Evolutionary conservation across 2,113 vertebrate genomes (phyloP).

Genomic region (Oenanthe oenanthe): DNA sequence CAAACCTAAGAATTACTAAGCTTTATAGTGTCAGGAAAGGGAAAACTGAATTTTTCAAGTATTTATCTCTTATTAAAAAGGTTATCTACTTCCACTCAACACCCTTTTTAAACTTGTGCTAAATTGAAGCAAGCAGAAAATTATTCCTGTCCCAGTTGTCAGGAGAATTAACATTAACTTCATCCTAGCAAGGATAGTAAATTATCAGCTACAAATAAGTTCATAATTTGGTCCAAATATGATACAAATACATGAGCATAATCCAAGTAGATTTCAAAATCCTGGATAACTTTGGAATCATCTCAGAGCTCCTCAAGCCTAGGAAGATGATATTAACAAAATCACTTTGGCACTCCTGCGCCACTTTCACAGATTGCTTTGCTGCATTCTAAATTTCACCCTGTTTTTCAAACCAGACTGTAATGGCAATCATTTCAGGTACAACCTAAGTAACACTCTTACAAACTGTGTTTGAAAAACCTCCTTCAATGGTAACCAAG

Average conservation of each 20-base stretch:
- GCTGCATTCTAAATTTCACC: background rate
- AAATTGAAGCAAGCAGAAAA: background rate
- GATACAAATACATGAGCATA: background rate
- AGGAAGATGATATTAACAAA: background rate
- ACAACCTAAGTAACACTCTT: background rate
- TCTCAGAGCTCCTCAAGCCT: background rate
- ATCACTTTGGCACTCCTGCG: background rate
- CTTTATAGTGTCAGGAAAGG: background rate
- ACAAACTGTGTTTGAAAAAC: background rate
- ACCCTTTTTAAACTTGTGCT: background rate
- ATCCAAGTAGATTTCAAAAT: background rate
- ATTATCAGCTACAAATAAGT: background rate
- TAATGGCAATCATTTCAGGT: background rate
- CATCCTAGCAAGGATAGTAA: background rate
- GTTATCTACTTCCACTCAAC: background rate
- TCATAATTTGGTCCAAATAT: background rate
- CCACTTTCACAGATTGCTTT: background rate
- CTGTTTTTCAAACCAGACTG: background rate
- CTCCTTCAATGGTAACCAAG: background rate
- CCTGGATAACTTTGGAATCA: background rate
- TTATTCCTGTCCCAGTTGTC: background rate
- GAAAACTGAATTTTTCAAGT: background rate
- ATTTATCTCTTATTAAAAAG: background rate
- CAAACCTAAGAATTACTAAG: background rate
- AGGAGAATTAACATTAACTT: background rate